Evolutionary conservation across 1,140 invertebrate genomes (phyloP).

Genomic region (Paralvinella palmiformis): DNA sequence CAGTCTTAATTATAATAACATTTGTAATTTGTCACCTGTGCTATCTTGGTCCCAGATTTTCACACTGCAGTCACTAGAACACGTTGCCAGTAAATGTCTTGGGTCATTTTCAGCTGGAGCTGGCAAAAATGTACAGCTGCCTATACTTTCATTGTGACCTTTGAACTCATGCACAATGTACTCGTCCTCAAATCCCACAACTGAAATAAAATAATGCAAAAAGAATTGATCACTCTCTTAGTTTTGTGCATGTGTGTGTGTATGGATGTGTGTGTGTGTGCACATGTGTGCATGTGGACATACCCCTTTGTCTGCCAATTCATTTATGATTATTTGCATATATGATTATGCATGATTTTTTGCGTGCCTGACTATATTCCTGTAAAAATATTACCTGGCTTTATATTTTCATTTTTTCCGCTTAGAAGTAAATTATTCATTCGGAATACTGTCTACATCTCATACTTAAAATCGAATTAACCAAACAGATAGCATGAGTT

Average conservation of each 20-base stretch:
- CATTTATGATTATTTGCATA: too few species aligned
- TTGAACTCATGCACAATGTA: slow-evolving; percentile 34
- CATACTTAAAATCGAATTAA: background rate
- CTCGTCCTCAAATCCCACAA: slow-evolving; percentile 36
- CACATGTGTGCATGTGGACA: too few species aligned
- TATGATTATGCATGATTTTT: too few species aligned
- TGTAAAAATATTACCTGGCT: too few species aligned
- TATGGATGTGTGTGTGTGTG: too few species aligned
- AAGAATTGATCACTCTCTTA: background rate
- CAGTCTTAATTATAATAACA: background rate
- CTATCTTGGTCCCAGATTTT: slow-evolving; percentile 38
- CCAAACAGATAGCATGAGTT: background rate
- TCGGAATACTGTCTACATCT: background rate
- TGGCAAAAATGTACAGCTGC: slow-evolving; percentile 40
- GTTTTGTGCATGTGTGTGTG: background rate
- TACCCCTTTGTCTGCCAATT: too few species aligned
- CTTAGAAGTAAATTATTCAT: background rate
- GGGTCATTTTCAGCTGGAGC: background rate
- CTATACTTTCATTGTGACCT: slow-evolving; percentile 40
- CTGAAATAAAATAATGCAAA: slow-evolving; percentile 24
- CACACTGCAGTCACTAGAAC: slow-evolving; percentile 37
- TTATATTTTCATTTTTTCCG: too few species aligned
- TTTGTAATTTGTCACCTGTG: slow-evolving; percentile 26
- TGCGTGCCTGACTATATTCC: too few species aligned
- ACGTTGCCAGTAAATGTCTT: slow-evolving; percentile 33